A percentile compares a stretch with the other conserved stretches of the same genome.
Evolutionary conservation across 2,113 vertebrate genomes (phyloP).

Genomic region (Eolophus roseicapilla): DNA sequence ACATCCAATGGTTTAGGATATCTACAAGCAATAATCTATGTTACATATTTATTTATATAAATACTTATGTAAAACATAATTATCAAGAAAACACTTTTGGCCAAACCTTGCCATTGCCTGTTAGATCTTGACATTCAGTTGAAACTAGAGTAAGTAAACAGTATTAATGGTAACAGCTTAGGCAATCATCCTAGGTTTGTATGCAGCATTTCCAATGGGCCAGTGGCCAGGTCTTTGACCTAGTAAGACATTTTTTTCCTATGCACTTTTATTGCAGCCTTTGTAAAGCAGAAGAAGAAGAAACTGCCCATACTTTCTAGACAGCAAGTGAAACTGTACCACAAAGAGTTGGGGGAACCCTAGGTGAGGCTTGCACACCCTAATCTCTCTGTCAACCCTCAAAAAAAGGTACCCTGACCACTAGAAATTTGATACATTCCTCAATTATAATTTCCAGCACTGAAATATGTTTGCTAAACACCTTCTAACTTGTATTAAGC

Average conservation of each 20-base stretch:
- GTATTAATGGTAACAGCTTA: accelerated
- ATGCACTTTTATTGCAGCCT: neutral
- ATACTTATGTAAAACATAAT: neutral
- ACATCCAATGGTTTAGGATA: neutral
- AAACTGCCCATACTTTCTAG: neutral
- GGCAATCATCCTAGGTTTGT: neutral
- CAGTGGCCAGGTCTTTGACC: neutral
- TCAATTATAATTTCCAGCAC: neutral
- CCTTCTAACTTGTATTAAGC: neutral
- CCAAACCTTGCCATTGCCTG: neutral
- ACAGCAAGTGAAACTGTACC: neutral
- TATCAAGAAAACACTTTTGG: neutral
- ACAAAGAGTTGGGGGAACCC: neutral
- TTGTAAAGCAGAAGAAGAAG: neutral
- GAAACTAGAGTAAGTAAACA: neutral
- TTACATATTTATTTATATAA: neutral
- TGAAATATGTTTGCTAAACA: neutral
- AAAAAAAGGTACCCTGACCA: neutral
- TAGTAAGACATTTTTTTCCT: neutral
- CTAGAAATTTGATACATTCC: neutral
- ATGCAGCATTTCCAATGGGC: neutral
- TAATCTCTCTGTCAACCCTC: neutral
- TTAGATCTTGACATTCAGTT: neutral
- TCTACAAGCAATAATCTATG: neutral
- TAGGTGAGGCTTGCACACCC: neutral